A percentile compares a stretch with the other conserved stretches of the same genome.
phyloP scores from a whole-genome alignment of 2,113 vertebrate genomes.

The Ceratotherium simum region DNA sequence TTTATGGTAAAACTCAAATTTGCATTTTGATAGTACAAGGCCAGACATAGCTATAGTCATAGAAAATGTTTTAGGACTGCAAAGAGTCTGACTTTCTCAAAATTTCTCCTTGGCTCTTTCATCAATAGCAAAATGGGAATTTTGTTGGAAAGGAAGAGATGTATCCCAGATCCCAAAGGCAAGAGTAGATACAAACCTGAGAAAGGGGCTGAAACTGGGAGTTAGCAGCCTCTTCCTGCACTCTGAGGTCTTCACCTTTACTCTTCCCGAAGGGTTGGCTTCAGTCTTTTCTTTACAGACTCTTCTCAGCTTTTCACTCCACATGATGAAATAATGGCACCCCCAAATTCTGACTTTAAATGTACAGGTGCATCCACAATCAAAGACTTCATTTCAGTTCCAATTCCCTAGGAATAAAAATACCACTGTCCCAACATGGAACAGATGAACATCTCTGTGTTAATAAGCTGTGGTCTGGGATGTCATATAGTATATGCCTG shows the following conservation, averaged over 20 bases:
- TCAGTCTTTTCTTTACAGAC: neutral
- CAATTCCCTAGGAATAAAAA: neutral
- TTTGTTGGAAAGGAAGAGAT: neutral
- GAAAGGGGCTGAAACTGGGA: neutral
- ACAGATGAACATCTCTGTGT: neutral
- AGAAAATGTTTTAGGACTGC: slow-evolving; percentile 5
- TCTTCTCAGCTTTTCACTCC: neutral
- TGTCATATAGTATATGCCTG: too few relatives aligned
- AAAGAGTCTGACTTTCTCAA: neutral
- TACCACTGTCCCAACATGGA: neutral
- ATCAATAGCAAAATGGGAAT: neutral
- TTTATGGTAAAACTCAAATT: slow-evolving; percentile 44
- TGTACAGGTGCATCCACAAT: fast-evolving
- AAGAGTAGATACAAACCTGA: neutral
- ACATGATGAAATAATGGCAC: neutral
- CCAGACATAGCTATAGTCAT: neutral
- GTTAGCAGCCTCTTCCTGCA: neutral
- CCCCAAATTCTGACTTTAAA: neutral
- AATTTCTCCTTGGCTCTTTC: neutral
- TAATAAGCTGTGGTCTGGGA: neutral
- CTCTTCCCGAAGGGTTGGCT: neutral
- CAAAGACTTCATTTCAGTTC: neutral
- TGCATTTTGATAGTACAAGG: neutral
- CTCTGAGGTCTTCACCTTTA: neutral
- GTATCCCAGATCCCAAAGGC: neutral